Evolutionary conservation across 2,113 vertebrate genomes (phyloP).

Genomic region (Semnornis frantzii): DNA sequence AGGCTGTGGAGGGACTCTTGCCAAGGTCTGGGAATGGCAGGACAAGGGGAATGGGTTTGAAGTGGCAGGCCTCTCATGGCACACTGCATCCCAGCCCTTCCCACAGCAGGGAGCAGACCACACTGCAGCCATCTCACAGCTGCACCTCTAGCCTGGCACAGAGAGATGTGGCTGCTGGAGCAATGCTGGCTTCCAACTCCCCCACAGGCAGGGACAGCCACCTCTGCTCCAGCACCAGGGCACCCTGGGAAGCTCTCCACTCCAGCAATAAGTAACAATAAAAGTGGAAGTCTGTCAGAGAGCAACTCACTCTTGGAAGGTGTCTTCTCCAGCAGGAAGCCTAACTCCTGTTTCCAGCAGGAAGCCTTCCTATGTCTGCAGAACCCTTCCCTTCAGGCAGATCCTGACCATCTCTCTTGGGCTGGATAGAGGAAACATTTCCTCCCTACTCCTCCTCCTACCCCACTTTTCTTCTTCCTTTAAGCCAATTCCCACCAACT

Average conservation of each 20-base stretch:
- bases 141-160: background rate
- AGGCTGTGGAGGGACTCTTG: too few species aligned
- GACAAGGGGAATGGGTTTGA: too few species aligned
- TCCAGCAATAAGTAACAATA: too few species aligned
- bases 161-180: background rate
- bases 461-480: too few species aligned
- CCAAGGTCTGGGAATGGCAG: too few species aligned
- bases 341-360: background rate
- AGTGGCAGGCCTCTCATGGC: background rate
- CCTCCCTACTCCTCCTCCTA: background rate
- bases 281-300: accelerated
- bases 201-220: accelerated
- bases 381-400: background rate
- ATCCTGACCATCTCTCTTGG: background rate
- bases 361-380: too few species aligned
- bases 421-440: accelerated
- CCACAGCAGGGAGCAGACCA: background rate
- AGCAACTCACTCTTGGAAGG: background rate
- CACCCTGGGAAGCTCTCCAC: background rate
- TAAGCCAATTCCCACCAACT: background rate
- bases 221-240: background rate
- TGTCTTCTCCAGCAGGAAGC: background rate
- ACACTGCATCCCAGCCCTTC: accelerated
- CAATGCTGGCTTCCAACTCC: background rate
- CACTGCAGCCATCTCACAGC: accelerated